phyloP scores from a whole-genome alignment of 1,140 invertebrate species.

The Ips nitidus region DNA sequence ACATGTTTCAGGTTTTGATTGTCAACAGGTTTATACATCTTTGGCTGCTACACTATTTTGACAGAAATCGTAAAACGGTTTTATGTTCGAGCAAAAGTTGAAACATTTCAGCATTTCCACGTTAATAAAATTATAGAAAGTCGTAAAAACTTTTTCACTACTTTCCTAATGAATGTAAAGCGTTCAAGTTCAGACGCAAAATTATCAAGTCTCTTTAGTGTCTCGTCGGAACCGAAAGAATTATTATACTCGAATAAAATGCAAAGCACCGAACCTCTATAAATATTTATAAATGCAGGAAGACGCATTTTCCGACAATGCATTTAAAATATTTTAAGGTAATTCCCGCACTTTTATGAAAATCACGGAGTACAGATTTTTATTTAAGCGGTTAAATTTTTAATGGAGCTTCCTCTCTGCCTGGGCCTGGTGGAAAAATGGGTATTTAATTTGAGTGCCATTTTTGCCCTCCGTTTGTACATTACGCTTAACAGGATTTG shows the following conservation, averaged over 20 bases:
- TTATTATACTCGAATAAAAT: constrained; percentile 17
- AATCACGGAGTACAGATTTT: constrained; percentile 27
- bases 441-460: constrained; percentile 4
- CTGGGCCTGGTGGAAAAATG: constrained; percentile 3
- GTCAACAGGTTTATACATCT: too few relatives aligned
- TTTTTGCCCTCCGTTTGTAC: constrained; percentile 2
- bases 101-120: neutral
- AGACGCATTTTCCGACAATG: constrained; percentile 24
- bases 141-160: neutral
- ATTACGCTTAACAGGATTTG: too few relatives aligned
- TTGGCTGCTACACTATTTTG: too few relatives aligned
- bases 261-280: constrained; percentile 21
- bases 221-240: constrained; percentile 5
- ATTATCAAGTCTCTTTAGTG: constrained; percentile 6
- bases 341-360: constrained; percentile 28
- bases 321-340: constrained; percentile 31
- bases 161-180: constrained; percentile 3
- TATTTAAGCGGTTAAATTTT: constrained; percentile 22
- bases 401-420: constrained; percentile 11
- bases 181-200: constrained; percentile 5
- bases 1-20: too few relatives aligned
- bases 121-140: neutral
- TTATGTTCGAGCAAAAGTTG: too few relatives aligned
- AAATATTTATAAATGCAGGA: constrained; percentile 25
- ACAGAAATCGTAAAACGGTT: too few relatives aligned